Percentiles rank a stretch among this genome's conserved stretches.
Evolutionary conservation across 2,888 invertebrate species (phyloP).

Genomic region (Rhaphigaster nebulosa): DNA sequence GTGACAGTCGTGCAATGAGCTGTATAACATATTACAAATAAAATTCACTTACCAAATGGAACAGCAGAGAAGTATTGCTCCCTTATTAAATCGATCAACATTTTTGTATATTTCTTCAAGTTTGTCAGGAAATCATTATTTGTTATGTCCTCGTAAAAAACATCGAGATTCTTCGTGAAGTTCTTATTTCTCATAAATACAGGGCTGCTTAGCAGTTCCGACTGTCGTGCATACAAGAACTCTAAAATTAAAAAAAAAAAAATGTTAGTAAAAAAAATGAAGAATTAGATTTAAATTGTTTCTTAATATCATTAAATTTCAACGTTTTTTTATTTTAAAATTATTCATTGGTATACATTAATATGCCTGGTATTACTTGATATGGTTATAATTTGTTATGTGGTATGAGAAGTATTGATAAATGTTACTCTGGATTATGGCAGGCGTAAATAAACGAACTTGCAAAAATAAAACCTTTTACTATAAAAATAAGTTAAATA

Average conservation of each 20-base stretch:
- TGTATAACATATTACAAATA: background rate
- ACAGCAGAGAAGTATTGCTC: conserved; percentile 78
- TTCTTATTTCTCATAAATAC: conserved; percentile 86
- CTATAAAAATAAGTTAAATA: too few species aligned
- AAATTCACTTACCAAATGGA: conserved; percentile 74
- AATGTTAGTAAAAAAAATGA: background rate
- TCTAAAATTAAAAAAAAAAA: conserved; percentile 69
- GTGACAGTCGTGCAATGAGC: too few species aligned
- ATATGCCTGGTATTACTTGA: too few species aligned
- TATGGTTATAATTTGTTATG: too few species aligned
- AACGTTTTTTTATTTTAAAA: too few species aligned
- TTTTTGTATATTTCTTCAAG: conserved; percentile 80
- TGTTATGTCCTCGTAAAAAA: conserved; percentile 82
- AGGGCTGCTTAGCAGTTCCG: conserved; percentile 83
- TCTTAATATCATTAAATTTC: background rate
- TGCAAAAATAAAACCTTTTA: too few species aligned
- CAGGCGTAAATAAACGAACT: too few species aligned
- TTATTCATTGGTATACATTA: too few species aligned
- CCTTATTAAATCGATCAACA: conserved; percentile 77
- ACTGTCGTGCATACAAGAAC: conserved; percentile 84
- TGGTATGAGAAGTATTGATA: too few species aligned
- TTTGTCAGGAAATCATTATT: conserved; percentile 84
- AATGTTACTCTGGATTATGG: too few species aligned
- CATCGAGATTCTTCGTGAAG: conserved; percentile 84
- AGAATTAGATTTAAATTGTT: background rate